Percentiles rank a stretch among this genome's conserved stretches.
Evolutionary conservation across 2,113 vertebrate genomes (phyloP).

Genomic region (Coryphaenoides rupestris): DNA sequence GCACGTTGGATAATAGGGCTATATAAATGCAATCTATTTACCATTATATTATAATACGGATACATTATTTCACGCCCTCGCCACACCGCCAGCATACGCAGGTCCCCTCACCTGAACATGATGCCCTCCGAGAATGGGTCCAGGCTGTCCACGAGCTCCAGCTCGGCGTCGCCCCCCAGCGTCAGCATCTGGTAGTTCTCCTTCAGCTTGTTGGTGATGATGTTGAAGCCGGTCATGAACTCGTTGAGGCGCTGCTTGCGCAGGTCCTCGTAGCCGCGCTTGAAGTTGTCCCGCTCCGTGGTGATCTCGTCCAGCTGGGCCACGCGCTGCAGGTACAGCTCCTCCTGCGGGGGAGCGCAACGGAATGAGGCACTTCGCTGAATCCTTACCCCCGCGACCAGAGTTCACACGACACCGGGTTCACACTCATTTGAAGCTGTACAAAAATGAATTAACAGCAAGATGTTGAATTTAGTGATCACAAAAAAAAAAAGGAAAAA

Average conservation of each 20-base stretch:
- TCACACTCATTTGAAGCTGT: neutral
- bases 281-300: constrained; percentile 82
- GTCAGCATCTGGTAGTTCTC: constrained; percentile 99
- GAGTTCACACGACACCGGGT: too few species aligned
- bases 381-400: neutral
- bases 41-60: too few species aligned
- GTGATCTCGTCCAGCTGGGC: constrained; percentile 89
- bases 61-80: too few species aligned
- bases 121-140: constrained; percentile 98
- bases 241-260: constrained; percentile 92
- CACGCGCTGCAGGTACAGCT: constrained; percentile 89
- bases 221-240: constrained; percentile 95
- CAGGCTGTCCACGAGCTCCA: constrained; percentile 95
- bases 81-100: too few species aligned
- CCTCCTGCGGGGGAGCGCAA: constrained; percentile 75
- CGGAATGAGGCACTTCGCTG: neutral
- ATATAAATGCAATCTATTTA: too few species aligned
- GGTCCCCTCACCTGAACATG: constrained; percentile 92
- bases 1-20: too few species aligned
- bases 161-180: constrained; percentile 91
- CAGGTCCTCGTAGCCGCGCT: constrained; percentile 84
- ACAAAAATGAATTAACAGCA: neutral
- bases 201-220: constrained; percentile 96
- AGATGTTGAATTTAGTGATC: neutral
- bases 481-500: neutral